Evolutionary conservation across 2,797 vertebrate genomes (phyloP).

Genomic region (Lacerta viridis): DNA sequence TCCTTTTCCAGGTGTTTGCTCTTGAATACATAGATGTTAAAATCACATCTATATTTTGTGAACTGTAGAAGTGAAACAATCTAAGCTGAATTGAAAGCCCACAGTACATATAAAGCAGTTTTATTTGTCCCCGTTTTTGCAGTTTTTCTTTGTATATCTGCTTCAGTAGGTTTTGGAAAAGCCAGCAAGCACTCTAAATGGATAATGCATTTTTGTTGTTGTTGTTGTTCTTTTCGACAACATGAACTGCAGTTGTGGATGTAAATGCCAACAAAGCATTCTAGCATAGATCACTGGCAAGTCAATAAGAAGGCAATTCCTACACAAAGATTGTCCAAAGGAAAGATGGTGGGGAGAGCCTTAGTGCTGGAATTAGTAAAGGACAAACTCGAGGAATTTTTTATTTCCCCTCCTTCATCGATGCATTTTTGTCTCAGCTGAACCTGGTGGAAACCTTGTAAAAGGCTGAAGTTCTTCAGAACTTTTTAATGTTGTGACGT

Average conservation of each 20-base stretch:
- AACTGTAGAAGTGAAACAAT: slow-evolving; percentile 45
- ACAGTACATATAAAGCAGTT: slow-evolving; percentile 9
- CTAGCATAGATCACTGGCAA: neutral
- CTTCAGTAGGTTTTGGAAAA: slow-evolving; percentile 54
- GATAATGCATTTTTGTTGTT: slow-evolving; percentile 27
- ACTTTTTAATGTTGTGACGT: too few relatives aligned
- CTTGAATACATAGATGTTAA: slow-evolving; percentile 30
- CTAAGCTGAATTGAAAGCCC: slow-evolving; percentile 47
- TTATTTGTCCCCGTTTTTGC: slow-evolving; percentile 11
- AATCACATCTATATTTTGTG: slow-evolving; percentile 33
- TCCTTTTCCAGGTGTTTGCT: slow-evolving; percentile 22
- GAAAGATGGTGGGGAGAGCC: slow-evolving; percentile 5
- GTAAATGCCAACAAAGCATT: slow-evolving; percentile 39
- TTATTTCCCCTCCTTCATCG: too few relatives aligned
- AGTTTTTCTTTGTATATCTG: slow-evolving; percentile 46
- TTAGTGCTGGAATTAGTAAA: neutral
- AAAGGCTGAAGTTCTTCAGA: neutral
- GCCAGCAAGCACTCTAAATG: slow-evolving; percentile 49
- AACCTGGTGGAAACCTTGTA: neutral
- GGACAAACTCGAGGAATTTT: neutral
- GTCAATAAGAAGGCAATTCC: slow-evolving; percentile 14
- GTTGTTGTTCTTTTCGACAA: slow-evolving; percentile 8
- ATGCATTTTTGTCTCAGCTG: neutral
- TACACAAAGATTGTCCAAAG: slow-evolving; percentile 43
- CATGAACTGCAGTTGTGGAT: slow-evolving; percentile 28